Evolutionary conservation across 2,888 invertebrate genomes (phyloP), one percentile per base, ranked within the genome.

Genomic region (Hirtodrosophila confusa): DNA sequence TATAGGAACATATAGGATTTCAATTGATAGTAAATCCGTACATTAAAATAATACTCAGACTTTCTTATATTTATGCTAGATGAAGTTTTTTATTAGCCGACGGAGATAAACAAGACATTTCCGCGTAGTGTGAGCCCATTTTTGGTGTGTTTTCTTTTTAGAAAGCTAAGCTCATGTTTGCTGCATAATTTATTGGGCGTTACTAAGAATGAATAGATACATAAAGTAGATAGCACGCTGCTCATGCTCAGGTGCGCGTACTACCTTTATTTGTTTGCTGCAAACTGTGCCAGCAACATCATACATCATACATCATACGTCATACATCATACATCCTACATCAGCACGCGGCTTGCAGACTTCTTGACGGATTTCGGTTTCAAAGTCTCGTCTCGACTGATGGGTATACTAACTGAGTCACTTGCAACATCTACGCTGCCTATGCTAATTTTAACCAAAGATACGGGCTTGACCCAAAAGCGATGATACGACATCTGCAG

Each of bases 101-200:
- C 17, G 17, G 17, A 17, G 17, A 31, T 8, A 31, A 6, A 6
- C 31, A 31, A 31, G 3, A 31, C 0, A 8, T 9, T 11, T 41
- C 51, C 54, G 31, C 41, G 33, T 48, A 43, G 48, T 49, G 39
- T 27, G 39, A 47, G 54, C 65, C 65, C 48, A 54, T 11, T 29
- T 35, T 57, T 12, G 49, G 51, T 62, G 37, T 57, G 43, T 55
- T 53, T 53, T 64, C 49, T 78, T 76, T 78, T 84, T 85, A 87
- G 84, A 85, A 85, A 85, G 84, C 83, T 82, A 17, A 17, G 17
- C 61, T 5, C 27, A 63, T 73, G 62, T 65, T 66, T 57, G 69
- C 64, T 71, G 73, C 79, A 86, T 82, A 82, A 77, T 85, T 87
- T 87, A 85, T 85, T 87, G 83, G 79, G 88, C 83, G 83, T 74